Percentiles rank a stretch among this genome's conserved stretches.
phyloP scores from a whole-genome alignment of 2,797 vertebrate species.

The Xiphorhynchus erythropygius region DNA sequence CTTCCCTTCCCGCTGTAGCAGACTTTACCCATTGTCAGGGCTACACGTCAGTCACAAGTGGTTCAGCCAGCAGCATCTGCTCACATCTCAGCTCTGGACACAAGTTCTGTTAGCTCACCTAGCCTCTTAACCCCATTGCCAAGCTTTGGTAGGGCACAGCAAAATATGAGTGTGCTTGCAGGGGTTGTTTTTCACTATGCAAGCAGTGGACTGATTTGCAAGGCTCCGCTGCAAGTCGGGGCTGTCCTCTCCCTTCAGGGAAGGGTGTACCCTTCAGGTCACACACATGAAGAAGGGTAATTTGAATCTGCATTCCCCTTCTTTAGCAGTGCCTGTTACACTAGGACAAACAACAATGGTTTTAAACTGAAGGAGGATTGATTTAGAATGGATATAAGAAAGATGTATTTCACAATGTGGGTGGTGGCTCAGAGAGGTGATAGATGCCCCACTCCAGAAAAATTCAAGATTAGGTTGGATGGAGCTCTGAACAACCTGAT shows the following conservation, averaged over 20 bases:
- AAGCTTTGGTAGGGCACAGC: not conserved
- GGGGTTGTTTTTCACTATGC: not conserved
- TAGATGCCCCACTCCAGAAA: not conserved
- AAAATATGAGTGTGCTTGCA: not conserved
- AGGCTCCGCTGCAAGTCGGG: not conserved
- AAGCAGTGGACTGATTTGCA: not conserved
- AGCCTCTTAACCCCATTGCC: not conserved
- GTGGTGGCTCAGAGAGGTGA: not conserved
- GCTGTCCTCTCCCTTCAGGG: not conserved
- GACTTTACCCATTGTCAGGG: not conserved
- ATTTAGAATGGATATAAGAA: not conserved
- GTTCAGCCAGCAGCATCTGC: not conserved
- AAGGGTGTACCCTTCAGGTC: not conserved
- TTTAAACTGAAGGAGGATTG: not conserved
- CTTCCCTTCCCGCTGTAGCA: not conserved
- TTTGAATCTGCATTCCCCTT: not conserved
- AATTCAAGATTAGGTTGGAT: not conserved
- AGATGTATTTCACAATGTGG: not conserved
- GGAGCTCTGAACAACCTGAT: not conserved
- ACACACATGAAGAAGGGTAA: not conserved
- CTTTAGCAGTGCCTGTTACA: not conserved
- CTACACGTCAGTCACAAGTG: not conserved
- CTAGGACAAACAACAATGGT: not conserved
- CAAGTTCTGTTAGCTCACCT: rapidly evolving
- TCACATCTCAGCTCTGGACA: not conserved